Percentiles rank a stretch among this genome's conserved stretches.
phyloP scores from a whole-genome alignment of 2,113 vertebrate genomes.

The Anser cygnoides region DNA sequence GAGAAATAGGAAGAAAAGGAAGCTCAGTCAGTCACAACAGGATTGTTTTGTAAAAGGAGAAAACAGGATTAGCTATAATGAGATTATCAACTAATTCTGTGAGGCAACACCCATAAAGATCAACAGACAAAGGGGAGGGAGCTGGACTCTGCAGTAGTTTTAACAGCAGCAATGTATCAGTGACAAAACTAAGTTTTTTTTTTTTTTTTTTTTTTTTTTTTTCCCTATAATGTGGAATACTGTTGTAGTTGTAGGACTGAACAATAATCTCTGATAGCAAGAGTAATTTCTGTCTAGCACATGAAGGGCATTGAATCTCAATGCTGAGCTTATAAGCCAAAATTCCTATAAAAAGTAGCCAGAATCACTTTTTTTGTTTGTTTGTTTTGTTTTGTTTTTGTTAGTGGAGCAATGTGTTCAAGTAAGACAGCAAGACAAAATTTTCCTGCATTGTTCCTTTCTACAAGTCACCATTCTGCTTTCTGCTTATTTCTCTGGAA shows the following conservation, averaged over 20 bases:
- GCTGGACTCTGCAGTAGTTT: not conserved
- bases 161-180: not conserved
- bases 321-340: not conserved
- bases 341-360: not conserved
- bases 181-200: not conserved
- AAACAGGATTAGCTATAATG: constrained; percentile 77
- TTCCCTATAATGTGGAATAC: not conserved
- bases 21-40: constrained; percentile 16
- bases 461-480: not conserved
- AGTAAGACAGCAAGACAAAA: not conserved
- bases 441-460: not conserved
- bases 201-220: not conserved
- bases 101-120: constrained; percentile 25
- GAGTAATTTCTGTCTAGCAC: not conserved
- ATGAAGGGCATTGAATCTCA: not conserved
- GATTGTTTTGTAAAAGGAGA: constrained; percentile 57
- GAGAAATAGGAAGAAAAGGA: constrained; percentile 41
- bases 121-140: not conserved
- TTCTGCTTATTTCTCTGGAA: not conserved
- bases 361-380: not conserved
- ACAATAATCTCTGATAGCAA: not conserved
- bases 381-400: not conserved
- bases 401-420: not conserved
- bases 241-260: not conserved
- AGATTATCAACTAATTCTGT: constrained; percentile 68